Evolutionary conservation across 2,888 invertebrate species (phyloP), one percentile per base, ranked within the genome.

Genomic region (Drosophila eohydei): DNA sequence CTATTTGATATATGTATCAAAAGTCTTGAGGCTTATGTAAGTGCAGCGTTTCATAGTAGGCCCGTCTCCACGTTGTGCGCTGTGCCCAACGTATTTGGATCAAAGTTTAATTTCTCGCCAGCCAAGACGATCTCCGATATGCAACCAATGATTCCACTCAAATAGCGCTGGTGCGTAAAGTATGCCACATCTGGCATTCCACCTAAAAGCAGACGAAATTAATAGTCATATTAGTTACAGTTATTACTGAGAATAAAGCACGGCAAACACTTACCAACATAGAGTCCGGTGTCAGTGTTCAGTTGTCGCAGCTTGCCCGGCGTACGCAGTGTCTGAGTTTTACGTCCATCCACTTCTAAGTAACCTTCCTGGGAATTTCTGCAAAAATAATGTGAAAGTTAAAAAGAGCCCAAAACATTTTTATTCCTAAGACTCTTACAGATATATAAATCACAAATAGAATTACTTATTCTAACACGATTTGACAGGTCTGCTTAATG

Each of bases 311-410:
- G 94, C 90, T 95, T 95, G 56, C 98, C 98, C 0, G 97, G 97
- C 12, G 98, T 96, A 81, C 96, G 95, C 55, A 96, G 95, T 1
- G 96, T 96, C 32, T 96, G 94, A 6, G 96, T 95, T 58, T 96
- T 96, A 59, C 96, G 95, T 51, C 97, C 97, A 93, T 98, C 98
- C n/a, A 98, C 96, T 85, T 97, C 96, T 59, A 98, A 93, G 32
- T 96, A 96, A 9, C 97, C 97, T 80, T 97, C 96, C 93, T 97
- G 97, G 81, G 96, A 95, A 91, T 97, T 96, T 91, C 98, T 98
- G 92, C 34, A 71, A 66, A 30, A 8, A 5, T 9, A 26, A 40
- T 1, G 21, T 4, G 1, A 52, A 4, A 36, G 4, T 34, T 34
- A 26, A 4, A 26, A 21, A 21, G n/a, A n/a, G n/a, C n/a, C n/a